Conservation (phyloP, 35 echinoderm and acorn worm species). For the Lytechinus variegatus region DNA sequence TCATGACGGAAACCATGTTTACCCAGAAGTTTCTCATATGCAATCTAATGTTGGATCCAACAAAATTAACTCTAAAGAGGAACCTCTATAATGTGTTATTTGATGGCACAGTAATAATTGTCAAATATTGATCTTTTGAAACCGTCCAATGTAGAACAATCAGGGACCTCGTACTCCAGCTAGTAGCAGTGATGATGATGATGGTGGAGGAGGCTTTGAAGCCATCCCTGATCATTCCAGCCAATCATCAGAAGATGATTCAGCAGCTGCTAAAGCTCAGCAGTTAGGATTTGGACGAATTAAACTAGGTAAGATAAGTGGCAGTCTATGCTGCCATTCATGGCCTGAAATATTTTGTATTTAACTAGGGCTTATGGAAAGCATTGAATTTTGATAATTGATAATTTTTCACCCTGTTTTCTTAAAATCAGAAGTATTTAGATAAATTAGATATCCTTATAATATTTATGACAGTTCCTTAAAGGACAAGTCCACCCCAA, state of each 20-base stretch:
- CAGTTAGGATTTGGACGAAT: conserved; percentile 85
- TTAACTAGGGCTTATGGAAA: not conserved
- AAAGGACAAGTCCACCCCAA: too few species aligned
- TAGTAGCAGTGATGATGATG: conserved; percentile 44
- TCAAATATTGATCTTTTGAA: not conserved
- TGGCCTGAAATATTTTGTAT: not conserved
- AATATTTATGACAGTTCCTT: too few species aligned
- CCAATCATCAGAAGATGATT: conserved; percentile 56
- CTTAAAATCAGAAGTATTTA: too few species aligned
- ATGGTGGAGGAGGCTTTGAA: conserved; percentile 13
- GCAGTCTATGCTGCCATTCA: not conserved
- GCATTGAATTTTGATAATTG: not conserved
- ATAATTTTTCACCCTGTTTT: not conserved
- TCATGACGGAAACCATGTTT: not conserved
- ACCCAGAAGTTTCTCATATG: not conserved
- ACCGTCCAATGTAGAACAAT: not conserved
- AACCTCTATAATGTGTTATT: not conserved
- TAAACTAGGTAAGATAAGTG: conserved; percentile 55
- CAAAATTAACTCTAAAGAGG: not conserved
- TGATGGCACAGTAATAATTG: not conserved
- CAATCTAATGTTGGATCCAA: not conserved
- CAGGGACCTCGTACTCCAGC: conserved; percentile 34
- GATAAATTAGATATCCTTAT: too few species aligned
- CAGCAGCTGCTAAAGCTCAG: conserved; percentile 58
- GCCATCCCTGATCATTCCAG: not conserved